Base-by-base conservation (phyloP, 1,140 invertebrate genomes). In the Scylla paramamosain region DNA sequence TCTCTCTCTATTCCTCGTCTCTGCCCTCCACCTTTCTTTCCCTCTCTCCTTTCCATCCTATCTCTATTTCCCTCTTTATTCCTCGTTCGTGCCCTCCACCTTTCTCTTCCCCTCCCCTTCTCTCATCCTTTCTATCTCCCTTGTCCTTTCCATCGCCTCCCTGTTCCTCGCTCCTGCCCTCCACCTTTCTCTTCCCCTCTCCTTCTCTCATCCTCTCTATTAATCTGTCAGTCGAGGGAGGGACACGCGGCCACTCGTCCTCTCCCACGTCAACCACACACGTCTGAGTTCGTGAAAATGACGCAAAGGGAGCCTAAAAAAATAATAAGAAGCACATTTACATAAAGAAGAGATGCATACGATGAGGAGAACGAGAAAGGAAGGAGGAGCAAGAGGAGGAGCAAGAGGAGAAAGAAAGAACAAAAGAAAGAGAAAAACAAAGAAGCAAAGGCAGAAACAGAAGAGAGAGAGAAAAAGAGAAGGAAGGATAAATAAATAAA, bases 111-210 rank as follows among this genome's bases (percentile, higher is more conserved):
- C 16, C 52, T 59, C 52, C 10, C 3, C 12, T 12, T 86, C 25
- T 86, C 31, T 86, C 83, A 3, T 28, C n/a, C 25, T n/a, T 20
- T 32, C 83, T 86, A 29, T 87, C 29, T 87, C 8, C 31, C 8
- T 32, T 32, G 4, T 20, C 29, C 8, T 31, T 87, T 32, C 28
- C 86, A 28, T 2, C 45, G 25, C 29, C 86, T 87, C 84, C 29
- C 86, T 87, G 25, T 87, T 29, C 29, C 86, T 87, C 86, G 25
- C 29, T 87, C 86, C 32, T 29, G 6, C 86, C 29, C 86, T 87
- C 86, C 29, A 25, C 32, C 86, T 87, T 29, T 87, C 86, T 87
- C 86, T 87, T 59, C 52, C 52, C 52, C 86, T 87, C 86, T 32
- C 86, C 45, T 29, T 29, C 86, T 32, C 86, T 87, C 31, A 20